These are phyloP conservation scores for Premnoplex brunnescens DNA, from an alignment of 2,797 vertebrate genomes.

Conservation along the genomic window DNA sequence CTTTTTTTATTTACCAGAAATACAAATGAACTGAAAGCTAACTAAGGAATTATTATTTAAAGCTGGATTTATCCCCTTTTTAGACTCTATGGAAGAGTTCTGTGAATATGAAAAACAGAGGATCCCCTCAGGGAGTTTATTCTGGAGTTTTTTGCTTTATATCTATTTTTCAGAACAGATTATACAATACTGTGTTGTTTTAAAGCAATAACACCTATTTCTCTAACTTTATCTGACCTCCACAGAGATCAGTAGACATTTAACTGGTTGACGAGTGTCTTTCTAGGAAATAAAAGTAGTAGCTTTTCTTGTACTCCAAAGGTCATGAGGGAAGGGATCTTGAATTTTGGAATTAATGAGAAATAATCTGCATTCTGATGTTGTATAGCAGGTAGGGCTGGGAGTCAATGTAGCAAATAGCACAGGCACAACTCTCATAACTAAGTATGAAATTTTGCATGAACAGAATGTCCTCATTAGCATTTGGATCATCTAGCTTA, in stretches of 20 bases:
- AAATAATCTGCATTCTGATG: not conserved
- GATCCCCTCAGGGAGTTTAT: not conserved
- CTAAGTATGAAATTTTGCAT: not conserved
- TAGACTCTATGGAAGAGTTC: not conserved
- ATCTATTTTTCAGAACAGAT: not conserved
- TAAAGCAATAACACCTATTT: not conserved
- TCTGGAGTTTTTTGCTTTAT: not conserved
- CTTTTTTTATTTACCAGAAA: not conserved
- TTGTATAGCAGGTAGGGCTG: not conserved
- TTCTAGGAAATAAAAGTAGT: not conserved
- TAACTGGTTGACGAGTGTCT: not conserved
- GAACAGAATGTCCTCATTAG: conserved; percentile 4
- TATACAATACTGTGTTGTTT: not conserved
- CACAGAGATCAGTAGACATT: not conserved
- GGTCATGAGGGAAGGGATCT: not conserved
- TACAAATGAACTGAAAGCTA: not conserved
- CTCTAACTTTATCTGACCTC: not conserved
- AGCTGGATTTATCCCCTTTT: not conserved
- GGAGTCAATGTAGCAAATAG: not conserved
- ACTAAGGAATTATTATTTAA: not conserved
- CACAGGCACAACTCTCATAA: not conserved
- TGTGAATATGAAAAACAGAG: not conserved
- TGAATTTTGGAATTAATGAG: not conserved
- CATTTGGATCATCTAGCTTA: conserved; percentile 23
- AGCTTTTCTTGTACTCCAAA: not conserved